Percentiles rank a stretch among this genome's conserved stretches.
phyloP scores from a whole-genome alignment of 2,113 vertebrate species.

The Sterna hirundo region DNA sequence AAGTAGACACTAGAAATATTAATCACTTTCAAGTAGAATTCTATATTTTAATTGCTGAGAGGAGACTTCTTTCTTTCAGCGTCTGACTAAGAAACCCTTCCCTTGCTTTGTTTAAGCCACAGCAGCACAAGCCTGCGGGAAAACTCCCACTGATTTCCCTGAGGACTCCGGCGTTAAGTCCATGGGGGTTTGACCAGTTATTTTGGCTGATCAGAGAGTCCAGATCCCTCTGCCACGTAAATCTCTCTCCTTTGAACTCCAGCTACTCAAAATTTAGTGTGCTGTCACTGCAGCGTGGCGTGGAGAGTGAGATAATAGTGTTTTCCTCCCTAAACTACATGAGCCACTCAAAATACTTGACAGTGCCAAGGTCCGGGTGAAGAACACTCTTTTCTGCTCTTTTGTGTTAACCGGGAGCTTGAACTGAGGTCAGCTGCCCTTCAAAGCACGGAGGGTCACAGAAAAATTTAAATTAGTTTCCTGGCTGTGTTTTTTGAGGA shows the following conservation, averaged over 20 bases:
- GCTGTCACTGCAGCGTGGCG: neutral
- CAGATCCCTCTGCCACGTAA: neutral
- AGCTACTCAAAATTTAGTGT: neutral
- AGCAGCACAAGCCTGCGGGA: neutral
- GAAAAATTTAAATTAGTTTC: neutral
- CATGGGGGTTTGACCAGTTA: neutral
- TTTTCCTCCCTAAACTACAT: neutral
- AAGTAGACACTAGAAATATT: conserved; percentile 42
- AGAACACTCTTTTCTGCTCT: neutral
- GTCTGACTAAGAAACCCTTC: conserved; percentile 13
- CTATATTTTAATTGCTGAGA: conserved; percentile 59
- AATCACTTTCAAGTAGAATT: conserved; percentile 60
- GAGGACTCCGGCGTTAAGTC: neutral
- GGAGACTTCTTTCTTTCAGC: conserved; percentile 28
- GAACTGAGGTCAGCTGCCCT: neutral
- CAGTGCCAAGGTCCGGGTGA: conserved; percentile 16
- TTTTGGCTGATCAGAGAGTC: neutral
- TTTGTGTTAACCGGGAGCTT: neutral
- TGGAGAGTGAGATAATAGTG: neutral
- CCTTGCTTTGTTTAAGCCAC: conserved; percentile 27
- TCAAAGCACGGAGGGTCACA: neutral
- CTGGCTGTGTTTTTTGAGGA: neutral
- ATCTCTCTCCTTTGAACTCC: conserved; percentile 14
- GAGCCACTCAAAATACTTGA: neutral
- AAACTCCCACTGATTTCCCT: conserved; percentile 51